These are phyloP conservation scores for Micrasema longulum DNA, from an alignment of 1,140 invertebrate species.

Conservation along the genomic window DNA sequence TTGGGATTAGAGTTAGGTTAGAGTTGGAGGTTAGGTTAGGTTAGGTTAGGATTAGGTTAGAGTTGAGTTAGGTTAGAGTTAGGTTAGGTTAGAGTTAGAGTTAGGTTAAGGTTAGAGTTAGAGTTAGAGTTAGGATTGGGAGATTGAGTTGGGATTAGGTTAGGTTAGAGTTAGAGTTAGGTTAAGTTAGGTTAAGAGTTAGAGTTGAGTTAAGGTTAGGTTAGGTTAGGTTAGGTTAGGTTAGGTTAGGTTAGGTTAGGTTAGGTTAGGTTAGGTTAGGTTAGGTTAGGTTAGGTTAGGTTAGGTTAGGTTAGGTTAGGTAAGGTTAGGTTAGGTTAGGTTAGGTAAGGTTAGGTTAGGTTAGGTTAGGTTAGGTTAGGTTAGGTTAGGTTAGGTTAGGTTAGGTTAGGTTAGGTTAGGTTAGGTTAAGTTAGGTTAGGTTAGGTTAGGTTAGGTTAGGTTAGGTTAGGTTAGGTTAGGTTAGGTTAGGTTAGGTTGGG, in stretches of 20 bases:
- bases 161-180: slow-evolving; percentile 18
- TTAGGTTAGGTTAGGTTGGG: slow-evolving; percentile 54
- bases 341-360: slow-evolving; percentile 57
- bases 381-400: slow-evolving; percentile 59
- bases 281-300: slow-evolving; percentile 45
- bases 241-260: slow-evolving; percentile 53
- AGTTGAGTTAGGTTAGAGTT: slow-evolving; percentile 45
- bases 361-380: slow-evolving; percentile 58
- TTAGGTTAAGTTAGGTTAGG: slow-evolving; percentile 59
- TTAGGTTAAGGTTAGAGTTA: neutral
- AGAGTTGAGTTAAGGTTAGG: neutral
- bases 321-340: slow-evolving; percentile 41
- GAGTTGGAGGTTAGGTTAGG: slow-evolving; percentile 45
- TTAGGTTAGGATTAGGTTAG: slow-evolving; percentile 45
- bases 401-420: slow-evolving; percentile 59
- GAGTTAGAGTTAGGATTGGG: neutral
- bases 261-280: slow-evolving; percentile 23
- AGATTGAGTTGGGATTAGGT: slow-evolving; percentile 5
- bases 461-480: slow-evolving; percentile 52
- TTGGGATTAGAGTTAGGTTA: slow-evolving; percentile 48
- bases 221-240: slow-evolving; percentile 44
- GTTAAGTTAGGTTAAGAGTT: slow-evolving; percentile 4
- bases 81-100: slow-evolving; percentile 41
- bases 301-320: slow-evolving; percentile 55
- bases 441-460: slow-evolving; percentile 45